These are phyloP conservation scores for Campaea margaritaria DNA, from an alignment of 2,888 invertebrate genomes.

Conservation along the genomic window DNA sequence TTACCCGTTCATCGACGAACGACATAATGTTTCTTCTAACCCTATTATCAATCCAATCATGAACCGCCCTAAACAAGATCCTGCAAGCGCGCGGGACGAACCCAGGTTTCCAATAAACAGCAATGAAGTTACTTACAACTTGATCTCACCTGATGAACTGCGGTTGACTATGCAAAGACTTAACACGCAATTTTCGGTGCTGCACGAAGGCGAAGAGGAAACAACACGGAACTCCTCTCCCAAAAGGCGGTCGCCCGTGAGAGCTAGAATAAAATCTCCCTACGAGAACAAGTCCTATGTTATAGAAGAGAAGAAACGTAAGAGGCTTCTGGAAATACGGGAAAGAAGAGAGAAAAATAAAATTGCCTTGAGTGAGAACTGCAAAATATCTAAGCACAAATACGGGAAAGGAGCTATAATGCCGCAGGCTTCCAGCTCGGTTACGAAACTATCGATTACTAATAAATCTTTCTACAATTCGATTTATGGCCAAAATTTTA, in stretches of 20 bases:
- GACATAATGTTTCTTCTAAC: conserved; percentile 11
- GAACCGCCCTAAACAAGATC: conserved; percentile 41
- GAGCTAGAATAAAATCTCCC: conserved; percentile 72
- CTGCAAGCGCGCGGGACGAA: conserved; percentile 36
- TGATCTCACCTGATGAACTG: conserved; percentile 57
- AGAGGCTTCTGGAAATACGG: conserved; percentile 70
- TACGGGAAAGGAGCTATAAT: conserved; percentile 55
- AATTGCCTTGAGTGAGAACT: conserved; percentile 64
- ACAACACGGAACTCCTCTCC: conserved; percentile 30
- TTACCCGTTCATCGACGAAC: conserved; percentile 28
- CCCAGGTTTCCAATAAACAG: conserved; percentile 27
- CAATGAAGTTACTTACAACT: conserved; percentile 45
- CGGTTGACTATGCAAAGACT: conserved; percentile 59
- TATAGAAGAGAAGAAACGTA: conserved; percentile 74
- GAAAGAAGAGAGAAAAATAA: conserved; percentile 72
- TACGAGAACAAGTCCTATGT: conserved; percentile 72
- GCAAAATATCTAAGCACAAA: conserved; percentile 66
- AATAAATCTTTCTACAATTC: conserved; percentile 80
- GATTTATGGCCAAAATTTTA: conserved; percentile 67
- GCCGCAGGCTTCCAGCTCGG: conserved; percentile 72
- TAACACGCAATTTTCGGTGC: conserved; percentile 55
- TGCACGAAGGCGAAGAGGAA: conserved; percentile 64
- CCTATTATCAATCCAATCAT: conserved; percentile 37
- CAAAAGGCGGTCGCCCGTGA: conserved; percentile 64
- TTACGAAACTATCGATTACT: conserved; percentile 76